Evolutionary conservation across 2,888 invertebrate species (phyloP), one percentile per base, ranked within the genome.

Genomic region (Leptopilina syphax): DNA sequence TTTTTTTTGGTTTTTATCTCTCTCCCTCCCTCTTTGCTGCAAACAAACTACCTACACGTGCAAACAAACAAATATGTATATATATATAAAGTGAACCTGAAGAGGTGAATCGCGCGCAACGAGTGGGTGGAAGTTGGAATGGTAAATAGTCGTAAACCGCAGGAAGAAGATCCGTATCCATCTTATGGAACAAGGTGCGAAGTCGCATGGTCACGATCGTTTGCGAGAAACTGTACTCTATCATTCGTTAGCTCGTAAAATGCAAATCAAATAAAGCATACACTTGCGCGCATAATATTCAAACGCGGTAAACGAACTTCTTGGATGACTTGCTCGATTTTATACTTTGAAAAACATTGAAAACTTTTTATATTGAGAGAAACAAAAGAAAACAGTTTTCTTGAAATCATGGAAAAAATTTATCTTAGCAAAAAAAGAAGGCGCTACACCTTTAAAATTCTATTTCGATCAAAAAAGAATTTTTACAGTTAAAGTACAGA

Each of bases 81-180:
- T 47, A 34, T 44, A 44, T 44, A 44, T 44, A 44, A 44, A 44
- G 12, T 50, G 50, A 70, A 70, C 1, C n/a, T 73, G 70, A 54
- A 73, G 54, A 73, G 70, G 79, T 76, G 78, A 6, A 44, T 44
- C 79, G 77, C 81, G 77, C 81, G 79, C 79, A 79, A 81, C 85
- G 84, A 84, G 86, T 86, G 84, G 87, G 87, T 88, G 87, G 87
- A 85, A 87, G 85, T 57, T 73, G 73, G 85, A 86, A 88, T 87
- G 86, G 86, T 86, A 88, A 89, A 88, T 88, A 87, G 88, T 89
- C 88, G 86, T 85, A 85, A 86, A 86, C 83, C 84, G 81, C 83
- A 81, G 82, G 84, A 85, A 83, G 84, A 85, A 85, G 87, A 87
- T 87, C 81, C 82, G 83, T 88, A 87, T 88, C 86, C 82, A 81